phyloP scores from a whole-genome alignment of 2,888 invertebrate genomes.

The Drosophila nigricruria region DNA sequence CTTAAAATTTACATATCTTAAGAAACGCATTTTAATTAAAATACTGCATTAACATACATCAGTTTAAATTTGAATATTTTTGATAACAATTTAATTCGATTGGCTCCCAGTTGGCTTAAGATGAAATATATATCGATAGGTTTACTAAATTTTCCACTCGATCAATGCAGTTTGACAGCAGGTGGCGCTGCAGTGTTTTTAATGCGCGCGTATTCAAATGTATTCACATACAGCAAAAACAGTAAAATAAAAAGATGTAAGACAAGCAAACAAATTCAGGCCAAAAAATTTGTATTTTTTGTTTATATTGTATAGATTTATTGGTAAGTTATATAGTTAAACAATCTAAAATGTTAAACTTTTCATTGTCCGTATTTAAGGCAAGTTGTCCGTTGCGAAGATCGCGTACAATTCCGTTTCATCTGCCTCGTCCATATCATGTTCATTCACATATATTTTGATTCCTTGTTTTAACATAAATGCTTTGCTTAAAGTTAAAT shows the following conservation, averaged over 20 bases:
- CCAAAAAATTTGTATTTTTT: constrained; percentile 5
- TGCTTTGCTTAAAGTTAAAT: constrained; percentile 67
- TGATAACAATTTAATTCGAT: neutral
- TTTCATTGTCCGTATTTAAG: constrained; percentile 83
- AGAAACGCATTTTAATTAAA: neutral
- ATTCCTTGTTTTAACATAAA: constrained; percentile 64
- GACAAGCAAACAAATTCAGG: neutral
- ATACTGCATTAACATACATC: neutral
- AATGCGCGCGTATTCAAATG: neutral
- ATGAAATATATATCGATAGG: neutral
- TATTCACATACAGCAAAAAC: neutral
- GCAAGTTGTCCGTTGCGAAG: constrained; percentile 71
- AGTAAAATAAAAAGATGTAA: neutral
- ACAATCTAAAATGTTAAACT: constrained; percentile 76
- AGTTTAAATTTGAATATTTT: neutral
- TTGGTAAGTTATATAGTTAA: constrained; percentile 69
- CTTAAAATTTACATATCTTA: neutral
- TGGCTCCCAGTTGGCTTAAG: neutral
- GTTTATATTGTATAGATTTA: constrained; percentile 56
- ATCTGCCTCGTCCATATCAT: constrained; percentile 57
- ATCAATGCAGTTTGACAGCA: neutral
- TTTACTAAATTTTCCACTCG: neutral
- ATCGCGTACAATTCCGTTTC: constrained; percentile 34
- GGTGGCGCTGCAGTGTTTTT: neutral
- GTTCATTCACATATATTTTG: constrained; percentile 21